phyloP scores from a whole-genome alignment of 2,113 vertebrate genomes.

The Motacilla tschutschensis region DNA sequence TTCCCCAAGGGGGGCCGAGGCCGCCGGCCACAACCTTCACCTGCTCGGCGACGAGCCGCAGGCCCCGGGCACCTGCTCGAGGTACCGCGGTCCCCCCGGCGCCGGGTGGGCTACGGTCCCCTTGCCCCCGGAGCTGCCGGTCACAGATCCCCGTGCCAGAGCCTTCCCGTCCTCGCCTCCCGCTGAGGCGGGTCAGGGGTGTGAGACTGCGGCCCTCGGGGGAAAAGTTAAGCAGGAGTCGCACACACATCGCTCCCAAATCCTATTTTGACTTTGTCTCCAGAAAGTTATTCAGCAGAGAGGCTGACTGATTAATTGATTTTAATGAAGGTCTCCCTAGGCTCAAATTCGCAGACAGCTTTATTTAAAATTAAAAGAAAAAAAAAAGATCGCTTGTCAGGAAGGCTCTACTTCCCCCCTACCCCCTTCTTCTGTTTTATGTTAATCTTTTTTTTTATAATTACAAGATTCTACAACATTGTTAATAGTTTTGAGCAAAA shows the following conservation, averaged over 20 bases:
- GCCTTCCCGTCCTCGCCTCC: neutral
- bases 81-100: neutral
- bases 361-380: constrained; percentile 56
- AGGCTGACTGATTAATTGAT: constrained; percentile 71
- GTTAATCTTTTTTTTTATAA: neutral
- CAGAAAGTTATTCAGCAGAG: constrained; percentile 65
- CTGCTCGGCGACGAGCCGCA: neutral
- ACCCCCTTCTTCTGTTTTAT: neutral
- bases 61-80: neutral
- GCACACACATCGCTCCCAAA: neutral
- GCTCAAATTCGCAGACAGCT: constrained; percentile 55
- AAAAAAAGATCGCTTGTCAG: neutral
- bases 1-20: neutral
- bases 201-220: neutral
- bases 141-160: no score
- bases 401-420: neutral
- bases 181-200: neutral
- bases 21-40: neutral
- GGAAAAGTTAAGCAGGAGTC: neutral
- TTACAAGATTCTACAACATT: neutral
- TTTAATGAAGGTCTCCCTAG: constrained; percentile 73
- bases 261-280: constrained; percentile 14
- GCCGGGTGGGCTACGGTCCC: neutral
- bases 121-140: neutral
- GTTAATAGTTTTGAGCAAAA: neutral